Evolutionary conservation across 2,797 vertebrate genomes (phyloP).

Genomic region (Pangasius djambal): DNA sequence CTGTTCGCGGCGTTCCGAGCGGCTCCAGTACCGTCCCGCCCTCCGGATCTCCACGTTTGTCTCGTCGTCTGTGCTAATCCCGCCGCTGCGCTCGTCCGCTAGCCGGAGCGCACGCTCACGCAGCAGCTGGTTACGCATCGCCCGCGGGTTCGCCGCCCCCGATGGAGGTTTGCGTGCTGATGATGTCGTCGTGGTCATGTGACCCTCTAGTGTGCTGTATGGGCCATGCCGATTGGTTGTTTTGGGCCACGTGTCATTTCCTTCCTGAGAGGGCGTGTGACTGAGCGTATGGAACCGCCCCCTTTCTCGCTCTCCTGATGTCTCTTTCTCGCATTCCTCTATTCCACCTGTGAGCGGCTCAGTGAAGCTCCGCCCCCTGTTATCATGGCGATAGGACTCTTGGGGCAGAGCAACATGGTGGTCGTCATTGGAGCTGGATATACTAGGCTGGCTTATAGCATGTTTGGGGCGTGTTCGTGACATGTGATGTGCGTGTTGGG

Average conservation of each 20-base stretch:
- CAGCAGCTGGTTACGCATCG: constrained; percentile 73
- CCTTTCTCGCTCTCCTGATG: constrained; percentile 60
- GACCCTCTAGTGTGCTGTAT: constrained; percentile 77
- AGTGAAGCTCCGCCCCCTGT: constrained; percentile 60
- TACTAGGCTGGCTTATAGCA: constrained; percentile 52
- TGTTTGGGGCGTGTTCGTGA: constrained; percentile 20
- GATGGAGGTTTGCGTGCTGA: constrained; percentile 54
- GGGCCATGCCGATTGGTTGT: constrained; percentile 67
- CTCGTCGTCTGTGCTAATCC: constrained; percentile 79
- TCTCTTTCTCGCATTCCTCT: constrained; percentile 61
- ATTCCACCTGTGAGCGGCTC: constrained; percentile 60
- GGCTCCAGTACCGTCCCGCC: constrained; percentile 77
- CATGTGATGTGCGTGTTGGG: constrained; percentile 15
- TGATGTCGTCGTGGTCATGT: constrained; percentile 35
- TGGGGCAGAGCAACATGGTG: constrained; percentile 62
- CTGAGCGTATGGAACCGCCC: constrained; percentile 64
- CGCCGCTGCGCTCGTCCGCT: constrained; percentile 72
- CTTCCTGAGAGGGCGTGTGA: constrained; percentile 68
- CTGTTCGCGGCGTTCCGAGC: constrained; percentile 78
- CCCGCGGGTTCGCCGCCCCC: constrained; percentile 52
- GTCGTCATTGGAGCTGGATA: constrained; percentile 50
- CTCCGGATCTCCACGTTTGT: constrained; percentile 68
- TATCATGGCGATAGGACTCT: constrained; percentile 54
- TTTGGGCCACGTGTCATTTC: constrained; percentile 82
- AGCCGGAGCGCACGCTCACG: constrained; percentile 74